Evolutionary conservation across 2,797 vertebrate species (phyloP).

Genomic region (Gymnodraco acuticeps): DNA sequence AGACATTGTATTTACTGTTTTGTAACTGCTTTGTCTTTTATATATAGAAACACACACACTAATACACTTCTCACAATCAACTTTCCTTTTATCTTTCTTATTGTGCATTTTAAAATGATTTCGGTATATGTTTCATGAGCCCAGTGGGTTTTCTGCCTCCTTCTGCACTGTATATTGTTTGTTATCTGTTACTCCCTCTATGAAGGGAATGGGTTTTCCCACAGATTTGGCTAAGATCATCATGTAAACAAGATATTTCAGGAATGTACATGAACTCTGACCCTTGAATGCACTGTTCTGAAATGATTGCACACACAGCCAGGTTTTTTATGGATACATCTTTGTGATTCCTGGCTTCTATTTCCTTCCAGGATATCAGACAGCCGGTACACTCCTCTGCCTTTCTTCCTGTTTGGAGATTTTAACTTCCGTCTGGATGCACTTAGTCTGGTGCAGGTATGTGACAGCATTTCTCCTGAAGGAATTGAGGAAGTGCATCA

Average conservation of each 20-base stretch:
- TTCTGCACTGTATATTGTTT: no score
- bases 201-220: background rate
- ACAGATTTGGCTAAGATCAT: background rate
- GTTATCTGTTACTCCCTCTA: no score
- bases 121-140: no score
- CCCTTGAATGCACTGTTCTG: background rate
- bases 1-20: no score
- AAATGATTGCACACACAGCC: background rate
- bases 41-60: no score
- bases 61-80: no score
- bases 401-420: constrained; percentile 89
- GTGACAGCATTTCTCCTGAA: background rate
- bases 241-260: constrained; percentile 15
- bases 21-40: no score
- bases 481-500: background rate
- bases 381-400: constrained; percentile 65
- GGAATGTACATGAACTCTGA: background rate
- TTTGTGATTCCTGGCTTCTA: background rate
- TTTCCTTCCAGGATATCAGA: constrained; percentile 75
- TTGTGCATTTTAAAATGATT: no score
- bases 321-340: background rate
- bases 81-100: no score
- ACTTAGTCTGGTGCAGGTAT: constrained; percentile 83
- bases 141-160: no score
- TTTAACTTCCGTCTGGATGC: constrained; percentile 90